Percentiles rank a stretch among this genome's conserved stretches.
Evolutionary conservation across 2,797 vertebrate species (phyloP).

Genomic region (Scomberomorus guttatus): DNA sequence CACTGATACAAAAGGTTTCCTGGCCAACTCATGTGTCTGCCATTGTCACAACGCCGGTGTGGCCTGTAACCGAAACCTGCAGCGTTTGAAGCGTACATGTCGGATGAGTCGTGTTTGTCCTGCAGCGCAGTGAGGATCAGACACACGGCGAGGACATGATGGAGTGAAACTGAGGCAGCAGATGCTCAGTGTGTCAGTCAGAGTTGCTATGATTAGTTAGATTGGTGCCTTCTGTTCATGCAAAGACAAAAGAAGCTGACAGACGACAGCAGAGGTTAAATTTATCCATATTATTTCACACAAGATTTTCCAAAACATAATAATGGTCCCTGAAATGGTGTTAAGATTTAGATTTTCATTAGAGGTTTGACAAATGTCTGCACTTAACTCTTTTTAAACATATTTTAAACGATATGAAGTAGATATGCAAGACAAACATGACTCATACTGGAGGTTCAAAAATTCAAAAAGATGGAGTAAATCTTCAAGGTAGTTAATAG

Average conservation of each 20-base stretch:
- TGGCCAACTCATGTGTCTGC: slow-evolving; percentile 30
- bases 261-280: not conserved
- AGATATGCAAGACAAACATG: too few species aligned
- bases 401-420: too few species aligned
- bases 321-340: not conserved
- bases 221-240: not conserved
- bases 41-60: slow-evolving; percentile 13
- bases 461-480: too few species aligned
- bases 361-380: not conserved
- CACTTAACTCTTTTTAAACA: too few species aligned
- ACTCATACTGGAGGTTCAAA: too few species aligned
- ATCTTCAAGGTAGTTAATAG: too few species aligned
- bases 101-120: slow-evolving; percentile 36
- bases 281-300: not conserved
- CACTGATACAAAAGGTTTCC: slow-evolving; percentile 20
- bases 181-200: slow-evolving; percentile 2
- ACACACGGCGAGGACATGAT: not conserved
- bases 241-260: not conserved
- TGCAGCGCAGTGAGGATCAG: slow-evolving; percentile 18
- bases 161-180: slow-evolving; percentile 21
- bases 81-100: slow-evolving; percentile 32
- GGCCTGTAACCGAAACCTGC: slow-evolving; percentile 50
- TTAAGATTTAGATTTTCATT: not conserved
- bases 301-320: not conserved
- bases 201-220: slow-evolving; percentile 1